Evolutionary conservation across 1,140 invertebrate genomes (phyloP).

Genomic region (Caenorhabditis latens): DNA sequence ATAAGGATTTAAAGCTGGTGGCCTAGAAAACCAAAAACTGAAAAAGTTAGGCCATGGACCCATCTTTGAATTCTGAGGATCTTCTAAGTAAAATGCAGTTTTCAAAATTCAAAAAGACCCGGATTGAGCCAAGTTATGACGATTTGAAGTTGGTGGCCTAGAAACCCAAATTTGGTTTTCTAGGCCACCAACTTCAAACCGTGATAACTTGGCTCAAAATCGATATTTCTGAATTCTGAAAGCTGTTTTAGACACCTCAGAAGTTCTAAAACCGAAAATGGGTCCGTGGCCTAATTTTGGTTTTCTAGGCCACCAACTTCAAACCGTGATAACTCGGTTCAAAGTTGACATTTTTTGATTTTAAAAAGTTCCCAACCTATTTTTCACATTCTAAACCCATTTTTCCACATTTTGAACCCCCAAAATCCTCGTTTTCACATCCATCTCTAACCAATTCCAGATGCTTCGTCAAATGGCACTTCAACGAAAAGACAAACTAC

Average conservation of each 20-base stretch:
- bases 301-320: not conserved
- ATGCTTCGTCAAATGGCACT: slow-evolving; percentile 53
- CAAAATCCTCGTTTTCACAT: not conserved
- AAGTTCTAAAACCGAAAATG: too few species aligned
- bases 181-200: not conserved
- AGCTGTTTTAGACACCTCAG: not conserved
- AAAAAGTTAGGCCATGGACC: not conserved
- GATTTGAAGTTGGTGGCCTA: not conserved
- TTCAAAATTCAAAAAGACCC: too few species aligned
- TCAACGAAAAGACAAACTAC: slow-evolving; percentile 43
- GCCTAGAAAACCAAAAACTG: slow-evolving; percentile 21
- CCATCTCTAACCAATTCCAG: slow-evolving; percentile 22
- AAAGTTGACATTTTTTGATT: not conserved
- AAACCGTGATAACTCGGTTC: not conserved
- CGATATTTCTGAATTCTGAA: not conserved
- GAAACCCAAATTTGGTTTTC: too few species aligned
- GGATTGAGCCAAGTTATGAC: too few species aligned
- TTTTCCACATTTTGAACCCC: not conserved
- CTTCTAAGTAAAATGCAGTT: too few species aligned
- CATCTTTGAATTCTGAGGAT: too few species aligned
- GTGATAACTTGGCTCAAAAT: not conserved
- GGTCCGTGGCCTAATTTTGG: not conserved
- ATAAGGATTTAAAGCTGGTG: slow-evolving; percentile 1
- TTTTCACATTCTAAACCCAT: too few species aligned
- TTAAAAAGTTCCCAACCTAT: not conserved